phyloP scores from a whole-genome alignment of 2,113 vertebrate genomes.

The Murina feae region DNA sequence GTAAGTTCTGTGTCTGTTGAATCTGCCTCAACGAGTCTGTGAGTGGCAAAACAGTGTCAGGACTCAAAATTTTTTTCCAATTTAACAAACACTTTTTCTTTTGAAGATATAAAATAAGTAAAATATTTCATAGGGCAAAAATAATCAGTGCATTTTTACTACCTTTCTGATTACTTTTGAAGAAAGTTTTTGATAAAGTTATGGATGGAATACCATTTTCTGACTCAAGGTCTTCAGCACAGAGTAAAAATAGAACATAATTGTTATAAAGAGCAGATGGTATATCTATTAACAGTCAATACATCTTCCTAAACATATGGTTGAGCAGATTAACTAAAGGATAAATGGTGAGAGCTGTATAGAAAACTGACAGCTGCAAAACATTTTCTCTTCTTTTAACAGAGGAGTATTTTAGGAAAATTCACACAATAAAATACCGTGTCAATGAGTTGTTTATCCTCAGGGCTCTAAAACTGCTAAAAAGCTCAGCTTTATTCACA shows the following conservation, averaged over 20 bases:
- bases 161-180: constrained; percentile 49
- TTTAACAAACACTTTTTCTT: constrained; percentile 31
- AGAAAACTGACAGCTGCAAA: constrained; percentile 73
- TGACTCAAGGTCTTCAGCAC: constrained; percentile 71
- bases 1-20: not conserved
- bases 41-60: not conserved
- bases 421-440: constrained; percentile 17
- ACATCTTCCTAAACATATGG: constrained; percentile 80
- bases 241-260: constrained; percentile 76
- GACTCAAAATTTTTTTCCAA: not conserved
- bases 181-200: constrained; percentile 61
- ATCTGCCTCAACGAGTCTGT: not conserved
- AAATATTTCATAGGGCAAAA: not conserved
- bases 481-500: constrained; percentile 43
- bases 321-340: constrained; percentile 80
- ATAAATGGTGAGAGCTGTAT: constrained; percentile 69
- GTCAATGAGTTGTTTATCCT: constrained; percentile 38
- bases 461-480: constrained; percentile 29
- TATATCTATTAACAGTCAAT: constrained; percentile 79
- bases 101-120: not conserved
- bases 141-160: not conserved
- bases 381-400: constrained; percentile 59
- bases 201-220: constrained; percentile 57
- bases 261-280: constrained; percentile 79
- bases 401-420: constrained; percentile 49